Percentiles rank a stretch among this genome's conserved stretches.
phyloP scores from a whole-genome alignment of 1,140 invertebrate genomes.

The Theocolax elegans region DNA sequence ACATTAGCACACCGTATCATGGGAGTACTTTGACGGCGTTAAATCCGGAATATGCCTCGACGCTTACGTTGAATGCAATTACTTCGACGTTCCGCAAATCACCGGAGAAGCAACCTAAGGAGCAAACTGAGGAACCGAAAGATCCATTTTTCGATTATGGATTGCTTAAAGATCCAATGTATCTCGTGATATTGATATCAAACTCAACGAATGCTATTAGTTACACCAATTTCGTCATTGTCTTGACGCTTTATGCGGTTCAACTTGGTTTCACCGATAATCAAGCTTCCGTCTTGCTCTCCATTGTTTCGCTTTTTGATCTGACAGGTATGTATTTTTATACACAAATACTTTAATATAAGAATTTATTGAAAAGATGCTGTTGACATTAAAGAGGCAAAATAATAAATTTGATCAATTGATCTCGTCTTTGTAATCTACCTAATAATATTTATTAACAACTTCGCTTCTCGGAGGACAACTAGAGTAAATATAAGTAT shows the following conservation, averaged over 20 bases:
- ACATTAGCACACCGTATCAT: constrained; percentile 84
- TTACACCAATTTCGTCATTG: constrained; percentile 86
- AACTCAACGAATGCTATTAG: constrained; percentile 87
- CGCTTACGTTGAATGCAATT: constrained; percentile 78
- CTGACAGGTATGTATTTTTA: constrained; percentile 73
- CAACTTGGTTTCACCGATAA: constrained; percentile 77
- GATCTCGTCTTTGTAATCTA: too few species aligned
- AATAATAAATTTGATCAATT: too few species aligned
- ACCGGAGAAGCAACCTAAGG: constrained; percentile 50
- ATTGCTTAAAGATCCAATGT: constrained; percentile 82
- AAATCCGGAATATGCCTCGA: constrained; percentile 81
- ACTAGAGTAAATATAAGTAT: too few species aligned
- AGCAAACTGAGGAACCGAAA: constrained; percentile 50
- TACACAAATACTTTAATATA: too few species aligned
- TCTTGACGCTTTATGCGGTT: constrained; percentile 80
- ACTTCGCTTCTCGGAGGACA: too few species aligned
- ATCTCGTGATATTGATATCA: constrained; percentile 83
- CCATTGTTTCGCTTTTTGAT: constrained; percentile 82
- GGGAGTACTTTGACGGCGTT: constrained; percentile 82
- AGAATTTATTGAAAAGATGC: too few species aligned
- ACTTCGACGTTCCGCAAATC: constrained; percentile 68
- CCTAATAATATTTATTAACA: too few species aligned
- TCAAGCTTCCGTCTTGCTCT: constrained; percentile 76
- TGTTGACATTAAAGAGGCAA: too few species aligned
- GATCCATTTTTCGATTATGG: constrained; percentile 81